phyloP scores from a whole-genome alignment of 2,113 vertebrate species.

The Galbula dea region DNA sequence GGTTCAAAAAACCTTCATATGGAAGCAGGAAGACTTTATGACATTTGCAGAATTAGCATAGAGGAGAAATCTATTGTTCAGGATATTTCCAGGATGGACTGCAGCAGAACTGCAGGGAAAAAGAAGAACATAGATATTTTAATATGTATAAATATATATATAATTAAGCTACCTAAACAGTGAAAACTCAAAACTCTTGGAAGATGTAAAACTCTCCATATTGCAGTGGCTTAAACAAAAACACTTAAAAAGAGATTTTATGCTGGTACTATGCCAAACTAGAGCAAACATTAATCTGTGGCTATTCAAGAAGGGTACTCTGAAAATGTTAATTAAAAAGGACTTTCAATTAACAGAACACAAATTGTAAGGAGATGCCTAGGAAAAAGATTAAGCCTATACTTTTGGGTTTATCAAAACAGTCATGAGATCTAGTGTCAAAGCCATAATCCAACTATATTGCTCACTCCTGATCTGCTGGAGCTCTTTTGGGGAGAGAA shows the following conservation, averaged over 20 bases:
- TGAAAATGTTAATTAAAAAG: constrained; percentile 22
- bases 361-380: neutral
- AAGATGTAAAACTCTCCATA: neutral
- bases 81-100: neutral
- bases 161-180: neutral
- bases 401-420: neutral
- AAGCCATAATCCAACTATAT: neutral
- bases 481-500: neutral
- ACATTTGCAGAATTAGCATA: constrained; percentile 4
- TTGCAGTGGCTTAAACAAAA: neutral
- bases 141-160: neutral
- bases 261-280: neutral
- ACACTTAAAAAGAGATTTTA: neutral
- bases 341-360: neutral
- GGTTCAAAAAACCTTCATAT: neutral
- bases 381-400: neutral
- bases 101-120: neutral
- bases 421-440: neutral
- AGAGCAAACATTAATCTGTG: neutral
- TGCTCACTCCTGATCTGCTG: neutral
- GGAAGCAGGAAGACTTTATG: neutral
- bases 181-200: neutral
- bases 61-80: neutral
- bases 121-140: neutral
- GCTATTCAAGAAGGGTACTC: neutral